Conservation (phyloP, 2,888 invertebrate genomes). For the Heterodera filipjevi region DNA sequence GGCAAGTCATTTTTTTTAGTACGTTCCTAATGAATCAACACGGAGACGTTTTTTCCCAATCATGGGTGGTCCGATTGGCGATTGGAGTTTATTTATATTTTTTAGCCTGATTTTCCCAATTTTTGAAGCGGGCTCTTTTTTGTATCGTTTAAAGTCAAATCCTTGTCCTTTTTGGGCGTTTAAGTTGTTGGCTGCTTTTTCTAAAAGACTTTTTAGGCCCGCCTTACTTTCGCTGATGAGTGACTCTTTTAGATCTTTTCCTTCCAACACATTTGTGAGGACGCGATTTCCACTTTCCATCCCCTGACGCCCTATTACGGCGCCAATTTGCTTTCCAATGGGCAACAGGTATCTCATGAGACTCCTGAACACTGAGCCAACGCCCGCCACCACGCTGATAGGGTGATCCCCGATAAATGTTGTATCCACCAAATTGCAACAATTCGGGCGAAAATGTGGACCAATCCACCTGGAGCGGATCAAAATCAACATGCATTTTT, state of each 20-base stretch:
- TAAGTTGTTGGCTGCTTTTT: too few relatives aligned
- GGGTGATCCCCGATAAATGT: not conserved
- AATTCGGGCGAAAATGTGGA: not conserved
- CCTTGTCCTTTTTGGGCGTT: too few relatives aligned
- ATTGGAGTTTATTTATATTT: too few relatives aligned
- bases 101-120: too few relatives aligned
- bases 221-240: too few relatives aligned
- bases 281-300: slow-evolving; percentile 3
- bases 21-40: not conserved
- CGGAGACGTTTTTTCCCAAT: not conserved
- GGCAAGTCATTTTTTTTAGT: slow-evolving; percentile 8
- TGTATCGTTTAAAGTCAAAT: too few relatives aligned
- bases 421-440: slow-evolving; percentile 17
- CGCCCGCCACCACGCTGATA: slow-evolving; percentile 8
- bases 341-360: not conserved
- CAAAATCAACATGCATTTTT: slow-evolving; percentile 27
- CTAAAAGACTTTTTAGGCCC: too few relatives aligned
- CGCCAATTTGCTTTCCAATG: slow-evolving; percentile 10
- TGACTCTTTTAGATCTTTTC: too few relatives aligned
- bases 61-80: too few relatives aligned
- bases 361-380: slow-evolving; percentile 18
- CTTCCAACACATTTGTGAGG: too few relatives aligned
- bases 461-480: slow-evolving; percentile 24
- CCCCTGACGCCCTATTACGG: not conserved
- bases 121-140: too few relatives aligned